Conservation (phyloP, 2,797 vertebrate genomes). For the Falco biarmicus region DNA sequence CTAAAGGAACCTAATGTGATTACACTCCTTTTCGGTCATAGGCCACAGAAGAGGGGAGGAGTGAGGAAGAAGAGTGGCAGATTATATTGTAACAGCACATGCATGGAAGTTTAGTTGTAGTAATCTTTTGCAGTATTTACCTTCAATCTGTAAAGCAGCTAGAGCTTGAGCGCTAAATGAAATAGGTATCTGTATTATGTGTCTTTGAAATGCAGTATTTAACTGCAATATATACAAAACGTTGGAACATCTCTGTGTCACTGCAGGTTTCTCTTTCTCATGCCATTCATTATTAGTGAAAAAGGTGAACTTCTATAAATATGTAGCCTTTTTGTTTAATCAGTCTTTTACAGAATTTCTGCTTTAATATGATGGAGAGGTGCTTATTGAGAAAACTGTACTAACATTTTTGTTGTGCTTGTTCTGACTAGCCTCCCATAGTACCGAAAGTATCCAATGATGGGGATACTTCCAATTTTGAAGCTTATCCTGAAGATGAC, state of each 20-base stretch:
- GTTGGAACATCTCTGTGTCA: not conserved
- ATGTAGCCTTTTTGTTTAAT: not conserved
- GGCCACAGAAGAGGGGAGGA: not conserved
- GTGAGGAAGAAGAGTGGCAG: not conserved
- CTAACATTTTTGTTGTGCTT: not conserved
- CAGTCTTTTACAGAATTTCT: not conserved
- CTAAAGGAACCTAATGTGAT: not conserved
- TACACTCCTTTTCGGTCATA: not conserved
- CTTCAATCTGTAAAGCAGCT: not conserved
- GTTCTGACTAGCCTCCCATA: constrained; percentile 88
- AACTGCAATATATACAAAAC: not conserved
- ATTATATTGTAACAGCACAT: not conserved
- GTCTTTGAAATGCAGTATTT: not conserved
- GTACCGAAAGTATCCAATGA: constrained; percentile 92
- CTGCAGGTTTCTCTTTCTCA: not conserved
- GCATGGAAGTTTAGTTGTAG: not conserved
- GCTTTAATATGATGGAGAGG: not conserved
- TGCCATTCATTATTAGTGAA: not conserved
- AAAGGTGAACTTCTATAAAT: not conserved
- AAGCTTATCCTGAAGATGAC: constrained; percentile 92
- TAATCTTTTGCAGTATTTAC: not conserved
- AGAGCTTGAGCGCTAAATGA: not conserved
- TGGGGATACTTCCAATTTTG: constrained; percentile 96
- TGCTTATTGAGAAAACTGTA: not conserved
- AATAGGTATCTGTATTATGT: not conserved